These are phyloP conservation scores for Lepus americanus DNA, from an alignment of 2,113 vertebrate species.

Conservation along the genomic window DNA sequence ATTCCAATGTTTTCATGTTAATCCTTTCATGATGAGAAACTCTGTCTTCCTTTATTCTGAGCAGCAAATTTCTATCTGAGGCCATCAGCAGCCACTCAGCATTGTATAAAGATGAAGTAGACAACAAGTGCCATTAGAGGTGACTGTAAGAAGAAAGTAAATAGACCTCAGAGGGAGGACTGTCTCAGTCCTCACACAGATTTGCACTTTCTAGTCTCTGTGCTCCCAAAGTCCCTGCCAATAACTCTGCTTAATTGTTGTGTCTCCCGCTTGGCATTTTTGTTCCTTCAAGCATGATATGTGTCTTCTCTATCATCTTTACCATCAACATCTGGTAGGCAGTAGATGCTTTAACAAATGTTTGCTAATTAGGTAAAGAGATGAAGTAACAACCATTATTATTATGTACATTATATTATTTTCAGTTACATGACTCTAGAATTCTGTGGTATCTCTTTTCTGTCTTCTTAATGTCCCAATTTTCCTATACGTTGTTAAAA, in stretches of 20 bases:
- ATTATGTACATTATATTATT: neutral
- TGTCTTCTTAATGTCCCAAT: neutral
- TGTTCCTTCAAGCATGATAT: neutral
- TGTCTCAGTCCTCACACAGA: neutral
- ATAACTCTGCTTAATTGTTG: neutral
- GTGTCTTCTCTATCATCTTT: neutral
- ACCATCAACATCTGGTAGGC: neutral
- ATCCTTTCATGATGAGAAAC: neutral
- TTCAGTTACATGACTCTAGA: slow-evolving; percentile 22
- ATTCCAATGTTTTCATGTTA: neutral
- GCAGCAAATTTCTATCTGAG: neutral
- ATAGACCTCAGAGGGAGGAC: neutral
- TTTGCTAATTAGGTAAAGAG: neutral
- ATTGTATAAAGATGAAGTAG: neutral
- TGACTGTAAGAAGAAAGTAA: slow-evolving; percentile 4
- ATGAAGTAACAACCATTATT: neutral
- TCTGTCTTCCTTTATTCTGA: neutral
- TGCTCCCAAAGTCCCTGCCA: neutral
- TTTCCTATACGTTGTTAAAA: neutral
- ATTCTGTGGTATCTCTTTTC: neutral
- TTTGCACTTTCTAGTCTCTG: neutral
- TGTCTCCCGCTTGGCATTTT: neutral
- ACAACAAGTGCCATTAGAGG: neutral
- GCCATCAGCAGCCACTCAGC: neutral
- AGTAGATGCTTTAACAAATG: neutral